phyloP scores from a whole-genome alignment of 2,888 invertebrate genomes.

The Meliscaeva auricollis region DNA sequence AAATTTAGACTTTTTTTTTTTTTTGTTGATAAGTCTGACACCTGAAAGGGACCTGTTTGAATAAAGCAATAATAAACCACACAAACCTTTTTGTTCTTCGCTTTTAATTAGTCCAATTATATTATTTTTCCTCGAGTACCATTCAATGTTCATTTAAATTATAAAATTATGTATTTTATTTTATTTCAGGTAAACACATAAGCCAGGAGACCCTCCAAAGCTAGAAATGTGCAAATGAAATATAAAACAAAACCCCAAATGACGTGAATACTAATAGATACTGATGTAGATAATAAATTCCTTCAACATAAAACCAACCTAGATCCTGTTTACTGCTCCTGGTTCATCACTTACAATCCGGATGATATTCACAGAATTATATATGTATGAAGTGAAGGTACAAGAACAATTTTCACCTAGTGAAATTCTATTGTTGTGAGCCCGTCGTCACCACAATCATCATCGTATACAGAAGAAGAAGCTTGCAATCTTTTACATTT shows the following conservation, averaged over 20 bases:
- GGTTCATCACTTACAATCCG: conserved; percentile 27
- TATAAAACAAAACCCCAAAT: background rate
- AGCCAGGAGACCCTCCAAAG: background rate
- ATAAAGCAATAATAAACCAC: no score
- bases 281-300: conserved; percentile 32
- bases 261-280: conserved; percentile 5
- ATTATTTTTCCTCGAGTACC: no score
- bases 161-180: conserved; percentile 1
- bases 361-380: conserved; percentile 40
- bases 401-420: conserved; percentile 1
- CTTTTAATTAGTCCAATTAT: no score
- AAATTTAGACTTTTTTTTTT: no score
- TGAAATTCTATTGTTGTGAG: conserved; percentile 25
- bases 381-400: background rate
- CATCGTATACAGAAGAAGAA: conserved; percentile 13
- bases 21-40: no score
- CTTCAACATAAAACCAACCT: background rate
- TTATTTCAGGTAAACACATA: conserved; percentile 43
- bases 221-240: conserved; percentile 19
- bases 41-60: no score
- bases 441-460: background rate
- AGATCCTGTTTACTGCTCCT: background rate
- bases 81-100: no score
- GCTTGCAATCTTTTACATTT: conserved; percentile 16
- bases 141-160: no score